A percentile compares a stretch with the other conserved stretches of the same genome.
Evolutionary conservation across 2,888 invertebrate species (phyloP).

Genomic region (Anticlea derivata): DNA sequence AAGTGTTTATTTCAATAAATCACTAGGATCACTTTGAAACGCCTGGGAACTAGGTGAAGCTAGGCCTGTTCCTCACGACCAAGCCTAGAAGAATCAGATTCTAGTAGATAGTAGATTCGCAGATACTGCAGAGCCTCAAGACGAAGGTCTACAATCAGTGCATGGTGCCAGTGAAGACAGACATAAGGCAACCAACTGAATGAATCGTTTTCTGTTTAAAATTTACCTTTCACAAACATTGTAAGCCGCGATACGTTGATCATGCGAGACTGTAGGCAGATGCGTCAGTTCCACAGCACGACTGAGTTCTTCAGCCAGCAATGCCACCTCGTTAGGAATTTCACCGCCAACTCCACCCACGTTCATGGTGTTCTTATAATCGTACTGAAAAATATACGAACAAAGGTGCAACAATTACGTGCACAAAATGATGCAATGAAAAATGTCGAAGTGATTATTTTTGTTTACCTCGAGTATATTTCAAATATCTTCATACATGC

Average conservation of each 20-base stretch:
- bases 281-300: constrained; percentile 92
- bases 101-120: too few species aligned
- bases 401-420: constrained; percentile 13
- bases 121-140: too few species aligned
- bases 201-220: neutral
- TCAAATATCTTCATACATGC: constrained; percentile 39
- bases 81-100: too few species aligned
- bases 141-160: too few species aligned
- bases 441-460: constrained; percentile 13
- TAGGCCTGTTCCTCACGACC: too few species aligned
- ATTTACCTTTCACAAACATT: constrained; percentile 89
- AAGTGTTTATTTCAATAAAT: too few species aligned
- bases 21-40: too few species aligned
- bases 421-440: constrained; percentile 32
- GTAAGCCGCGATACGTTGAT: constrained; percentile 91
- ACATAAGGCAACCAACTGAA: too few species aligned
- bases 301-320: constrained; percentile 90
- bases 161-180: too few species aligned
- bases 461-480: constrained; percentile 53
- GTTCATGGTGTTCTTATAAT: constrained; percentile 60
- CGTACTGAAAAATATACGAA: constrained; percentile 34
- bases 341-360: constrained; percentile 61
- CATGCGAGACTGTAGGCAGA: constrained; percentile 90
- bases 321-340: constrained; percentile 85
- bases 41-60: too few species aligned